phyloP scores from a whole-genome alignment of 2,888 invertebrate genomes.

The Ichneumon xanthorius region DNA sequence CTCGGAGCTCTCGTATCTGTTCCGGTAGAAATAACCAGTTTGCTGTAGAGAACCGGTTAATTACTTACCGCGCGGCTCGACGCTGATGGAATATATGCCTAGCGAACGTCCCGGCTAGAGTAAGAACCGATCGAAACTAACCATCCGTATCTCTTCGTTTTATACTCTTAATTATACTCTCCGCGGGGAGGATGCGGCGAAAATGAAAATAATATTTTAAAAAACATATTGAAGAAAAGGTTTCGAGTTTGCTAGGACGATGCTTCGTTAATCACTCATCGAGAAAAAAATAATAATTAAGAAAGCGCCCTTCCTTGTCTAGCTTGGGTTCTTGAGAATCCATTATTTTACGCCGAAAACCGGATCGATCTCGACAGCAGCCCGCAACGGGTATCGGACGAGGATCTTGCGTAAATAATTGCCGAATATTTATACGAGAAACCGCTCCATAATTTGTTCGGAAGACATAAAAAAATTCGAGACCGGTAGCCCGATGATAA shows the following conservation, averaged over 20 bases:
- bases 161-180: conserved; percentile 56
- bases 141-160: conserved; percentile 17
- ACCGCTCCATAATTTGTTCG: conserved; percentile 7
- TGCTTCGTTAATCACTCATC: conserved; percentile 59
- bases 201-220: conserved; percentile 37
- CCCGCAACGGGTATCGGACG: conserved; percentile 37
- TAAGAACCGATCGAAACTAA: conserved; percentile 60
- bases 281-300: conserved; percentile 37
- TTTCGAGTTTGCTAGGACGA: conserved; percentile 13
- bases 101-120: conserved; percentile 20
- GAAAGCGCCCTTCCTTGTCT: conserved; percentile 10
- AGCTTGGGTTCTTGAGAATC: conserved; percentile 42
- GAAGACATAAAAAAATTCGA: not conserved
- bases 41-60: conserved; percentile 65
- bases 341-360: conserved; percentile 41
- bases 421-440: not conserved
- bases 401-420: conserved; percentile 1
- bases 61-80: conserved; percentile 61
- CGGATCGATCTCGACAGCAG: conserved; percentile 20
- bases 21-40: conserved; percentile 58
- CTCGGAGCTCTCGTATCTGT: not conserved
- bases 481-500: not conserved
- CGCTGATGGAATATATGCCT: conserved; percentile 41
- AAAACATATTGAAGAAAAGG: conserved; percentile 21
- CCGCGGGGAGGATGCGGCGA: conserved; percentile 52